Evolutionary conservation across 2,888 invertebrate genomes (phyloP).

Genomic region (Halocaridina rubra): DNA sequence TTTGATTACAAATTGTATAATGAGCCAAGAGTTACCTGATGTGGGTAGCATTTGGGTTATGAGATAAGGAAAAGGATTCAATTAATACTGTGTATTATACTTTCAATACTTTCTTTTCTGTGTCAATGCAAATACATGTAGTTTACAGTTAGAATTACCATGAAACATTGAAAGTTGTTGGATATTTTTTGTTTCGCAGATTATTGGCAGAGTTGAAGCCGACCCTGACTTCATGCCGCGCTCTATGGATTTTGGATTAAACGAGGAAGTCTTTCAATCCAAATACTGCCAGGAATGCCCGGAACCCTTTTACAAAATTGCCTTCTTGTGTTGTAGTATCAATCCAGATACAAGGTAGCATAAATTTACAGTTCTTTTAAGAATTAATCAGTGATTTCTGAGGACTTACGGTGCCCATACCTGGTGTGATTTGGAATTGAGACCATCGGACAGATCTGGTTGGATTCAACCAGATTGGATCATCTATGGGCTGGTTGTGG

Average conservation of each 20-base stretch:
- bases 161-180: too few relatives aligned
- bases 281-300: conserved; percentile 88
- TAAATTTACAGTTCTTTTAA: not conserved
- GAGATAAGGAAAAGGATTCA: too few relatives aligned
- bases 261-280: conserved; percentile 85
- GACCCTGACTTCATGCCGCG: conserved; percentile 94
- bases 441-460: not conserved
- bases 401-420: not conserved
- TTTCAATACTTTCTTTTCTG: too few relatives aligned
- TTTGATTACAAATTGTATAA: too few relatives aligned
- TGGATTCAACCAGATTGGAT: not conserved
- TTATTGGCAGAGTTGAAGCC: conserved; percentile 93
- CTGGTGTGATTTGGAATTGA: not conserved
- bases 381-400: not conserved
- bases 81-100: too few relatives aligned
- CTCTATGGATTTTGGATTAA: conserved; percentile 90
- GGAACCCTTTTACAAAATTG: conserved; percentile 86
- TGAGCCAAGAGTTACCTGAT: too few relatives aligned
- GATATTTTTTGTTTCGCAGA: conserved; percentile 73
- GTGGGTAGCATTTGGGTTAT: too few relatives aligned
- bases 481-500: too few relatives aligned
- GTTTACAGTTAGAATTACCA: too few relatives aligned
- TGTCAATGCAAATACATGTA: too few relatives aligned
- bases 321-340: conserved; percentile 89
- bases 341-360: conserved; percentile 87